phyloP scores from a whole-genome alignment of 2,888 invertebrate genomes.

The Cremastinae sp. region DNA sequence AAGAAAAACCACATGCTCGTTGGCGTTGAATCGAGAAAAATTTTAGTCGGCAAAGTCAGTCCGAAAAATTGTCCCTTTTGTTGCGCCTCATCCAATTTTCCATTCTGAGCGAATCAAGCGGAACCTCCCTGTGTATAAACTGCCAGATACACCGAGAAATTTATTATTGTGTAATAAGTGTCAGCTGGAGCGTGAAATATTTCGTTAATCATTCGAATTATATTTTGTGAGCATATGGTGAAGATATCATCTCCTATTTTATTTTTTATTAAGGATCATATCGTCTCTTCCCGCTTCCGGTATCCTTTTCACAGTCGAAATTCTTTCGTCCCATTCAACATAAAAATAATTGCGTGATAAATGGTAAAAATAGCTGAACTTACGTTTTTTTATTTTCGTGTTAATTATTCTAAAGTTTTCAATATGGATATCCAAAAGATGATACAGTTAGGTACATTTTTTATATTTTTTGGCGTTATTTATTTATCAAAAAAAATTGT shows the following conservation, averaged over 20 bases:
- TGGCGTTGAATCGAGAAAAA: too few species aligned
- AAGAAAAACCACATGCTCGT: too few species aligned
- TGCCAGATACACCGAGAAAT: neutral
- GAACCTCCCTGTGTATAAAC: constrained; percentile 5
- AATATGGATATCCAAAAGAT: too few species aligned
- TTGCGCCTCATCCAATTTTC: neutral
- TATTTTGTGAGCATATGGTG: constrained; percentile 69
- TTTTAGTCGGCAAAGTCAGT: too few species aligned
- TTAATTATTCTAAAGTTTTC: too few species aligned
- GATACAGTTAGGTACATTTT: too few species aligned
- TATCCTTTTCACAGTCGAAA: constrained; percentile 37
- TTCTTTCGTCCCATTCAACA: constrained; percentile 13
- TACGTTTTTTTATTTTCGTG: too few species aligned
- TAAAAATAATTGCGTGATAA: constrained; percentile 28
- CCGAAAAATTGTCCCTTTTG: neutral
- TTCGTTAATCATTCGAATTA: constrained; percentile 74
- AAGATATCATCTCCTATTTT: constrained; percentile 45
- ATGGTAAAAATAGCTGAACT: too few species aligned
- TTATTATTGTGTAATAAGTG: constrained; percentile 38
- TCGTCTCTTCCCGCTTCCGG: constrained; percentile 42
- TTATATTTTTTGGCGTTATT: too few species aligned
- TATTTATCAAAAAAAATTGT: too few species aligned
- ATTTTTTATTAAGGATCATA: constrained; percentile 31
- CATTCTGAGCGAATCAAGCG: neutral
- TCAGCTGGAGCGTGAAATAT: constrained; percentile 76